These are phyloP conservation scores for Scomber scombrus DNA, from an alignment of 2,113 vertebrate genomes.

Conservation along the genomic window DNA sequence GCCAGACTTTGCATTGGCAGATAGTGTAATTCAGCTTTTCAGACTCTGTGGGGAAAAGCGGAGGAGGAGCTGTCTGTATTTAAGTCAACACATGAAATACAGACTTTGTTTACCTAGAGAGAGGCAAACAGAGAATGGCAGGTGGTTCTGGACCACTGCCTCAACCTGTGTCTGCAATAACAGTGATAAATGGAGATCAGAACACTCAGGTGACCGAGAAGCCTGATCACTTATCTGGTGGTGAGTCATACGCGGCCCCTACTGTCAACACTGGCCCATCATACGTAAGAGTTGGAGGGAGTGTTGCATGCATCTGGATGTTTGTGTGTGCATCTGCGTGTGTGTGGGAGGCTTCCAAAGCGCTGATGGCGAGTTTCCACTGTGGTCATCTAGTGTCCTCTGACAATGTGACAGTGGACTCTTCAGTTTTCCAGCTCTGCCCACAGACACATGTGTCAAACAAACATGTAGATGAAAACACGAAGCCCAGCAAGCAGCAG, in stretches of 20 bases:
- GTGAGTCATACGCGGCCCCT: slow-evolving; percentile 61
- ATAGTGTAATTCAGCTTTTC: slow-evolving; percentile 1
- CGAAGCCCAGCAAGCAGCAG: not conserved
- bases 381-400: slow-evolving; percentile 46
- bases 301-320: slow-evolving; percentile 39
- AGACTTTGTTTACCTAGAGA: slow-evolving; percentile 65
- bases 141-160: slow-evolving; percentile 48
- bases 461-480: slow-evolving; percentile 8
- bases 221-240: slow-evolving; percentile 39
- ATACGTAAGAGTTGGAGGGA: slow-evolving; percentile 10
- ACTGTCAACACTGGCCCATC: slow-evolving; percentile 52
- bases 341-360: slow-evolving; percentile 42
- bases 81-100: slow-evolving; percentile 33
- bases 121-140: slow-evolving; percentile 69
- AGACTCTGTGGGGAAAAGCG: slow-evolving; percentile 10
- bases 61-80: slow-evolving; percentile 6
- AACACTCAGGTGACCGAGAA: slow-evolving; percentile 38
- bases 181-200: slow-evolving; percentile 58
- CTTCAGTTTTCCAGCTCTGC: slow-evolving; percentile 24
- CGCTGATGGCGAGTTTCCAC: slow-evolving; percentile 67
- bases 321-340: not conserved
- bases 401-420: slow-evolving; percentile 35
- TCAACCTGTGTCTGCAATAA: slow-evolving; percentile 59
- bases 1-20: slow-evolving; percentile 22
- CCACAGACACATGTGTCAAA: slow-evolving; percentile 46